These are phyloP conservation scores for Dascillus cervinus DNA, from an alignment of 2,888 invertebrate species.

Conservation along the genomic window DNA sequence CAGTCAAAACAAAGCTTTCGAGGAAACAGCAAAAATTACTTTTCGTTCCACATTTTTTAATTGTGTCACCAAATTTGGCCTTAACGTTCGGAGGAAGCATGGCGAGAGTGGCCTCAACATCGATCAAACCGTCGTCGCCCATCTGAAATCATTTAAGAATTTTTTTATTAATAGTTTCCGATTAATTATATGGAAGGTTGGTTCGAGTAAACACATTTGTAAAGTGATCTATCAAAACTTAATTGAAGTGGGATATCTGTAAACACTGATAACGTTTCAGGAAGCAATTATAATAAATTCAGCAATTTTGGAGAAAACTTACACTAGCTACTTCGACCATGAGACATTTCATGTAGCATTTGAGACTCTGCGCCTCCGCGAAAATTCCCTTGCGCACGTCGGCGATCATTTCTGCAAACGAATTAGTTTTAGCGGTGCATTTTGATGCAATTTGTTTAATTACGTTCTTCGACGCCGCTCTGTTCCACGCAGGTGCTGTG, in stretches of 20 bases:
- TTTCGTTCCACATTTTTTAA: slow-evolving; percentile 35
- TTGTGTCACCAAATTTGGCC: slow-evolving; percentile 25
- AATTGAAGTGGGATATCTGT: too few species aligned
- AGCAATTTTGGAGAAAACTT: too few species aligned
- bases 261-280: too few species aligned
- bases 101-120: slow-evolving; percentile 36
- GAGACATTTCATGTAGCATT: slow-evolving; percentile 38
- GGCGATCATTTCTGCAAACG: slow-evolving; percentile 29
- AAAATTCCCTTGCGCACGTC: slow-evolving; percentile 33
- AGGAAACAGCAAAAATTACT: too few species aligned
- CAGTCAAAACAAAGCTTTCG: too few species aligned
- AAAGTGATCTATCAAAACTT: too few species aligned
- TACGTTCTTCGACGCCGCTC: slow-evolving; percentile 38
- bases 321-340: slow-evolving; percentile 31
- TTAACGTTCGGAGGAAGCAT: slow-evolving; percentile 36
- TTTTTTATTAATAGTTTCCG: too few species aligned
- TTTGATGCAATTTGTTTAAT: too few species aligned
- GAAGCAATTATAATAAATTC: too few species aligned
- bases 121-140: slow-evolving; percentile 38
- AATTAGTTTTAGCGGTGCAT: too few species aligned
- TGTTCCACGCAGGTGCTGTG: slow-evolving; percentile 37
- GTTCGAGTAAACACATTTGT: too few species aligned
- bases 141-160: slow-evolving; percentile 28
- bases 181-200: too few species aligned
- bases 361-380: slow-evolving; percentile 25